Evolutionary conservation across 2,888 invertebrate species (phyloP), one percentile per base, ranked within the genome.

Genomic region (Acanthosepion esculentum): DNA sequence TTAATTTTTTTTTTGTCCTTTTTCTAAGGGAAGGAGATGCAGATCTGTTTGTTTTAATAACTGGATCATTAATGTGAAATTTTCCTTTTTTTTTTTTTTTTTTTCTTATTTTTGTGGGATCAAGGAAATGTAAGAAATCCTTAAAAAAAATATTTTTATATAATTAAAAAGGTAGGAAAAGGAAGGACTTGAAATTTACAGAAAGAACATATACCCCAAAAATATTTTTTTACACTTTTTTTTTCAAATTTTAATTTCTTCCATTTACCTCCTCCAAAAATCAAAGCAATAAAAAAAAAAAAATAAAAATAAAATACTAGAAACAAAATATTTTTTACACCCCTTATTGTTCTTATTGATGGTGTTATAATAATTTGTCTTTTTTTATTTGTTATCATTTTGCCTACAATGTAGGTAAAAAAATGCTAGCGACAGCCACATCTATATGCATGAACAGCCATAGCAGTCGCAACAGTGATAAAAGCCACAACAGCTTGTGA

Each of bases 401-500:
- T 92, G 92, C 78, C 78, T 78, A 78, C 78, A 78, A n/a, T n/a
- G 78, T 78, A 78, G 78, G 78, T 78, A n/a, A 78, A 78, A 78
- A 78, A 78, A 12, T 78, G 78, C 78, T 78, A 78, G 78, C n/a
- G 78, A 33, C 78, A 78, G 10, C n/a, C 78, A n/a, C n/a, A 78
- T 4, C n/a, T 78, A 78, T 78, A n/a, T 33, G 78, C 78, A 53
- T 53, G n/a, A 48, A 53, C 53, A 53, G 93, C 48, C 18, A 53
- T 48, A 93, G 48, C 92, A 93, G 92, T 53, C 48, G 93, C 93
- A 93, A 50, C 92, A 93, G 93, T 50, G 93, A 29, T n/a, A 53
- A 48, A 29, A 50, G 92, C 48, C 48, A 33, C 26, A 41, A 92
- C 48, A 50, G 92, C 48, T 48, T 92, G 3, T 18, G 29, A 53